A percentile compares a stretch with the other conserved stretches of the same genome.
These are phyloP conservation scores for Apis cerana DNA, from an alignment of 1,140 invertebrate genomes.

Conservation along the genomic window DNA sequence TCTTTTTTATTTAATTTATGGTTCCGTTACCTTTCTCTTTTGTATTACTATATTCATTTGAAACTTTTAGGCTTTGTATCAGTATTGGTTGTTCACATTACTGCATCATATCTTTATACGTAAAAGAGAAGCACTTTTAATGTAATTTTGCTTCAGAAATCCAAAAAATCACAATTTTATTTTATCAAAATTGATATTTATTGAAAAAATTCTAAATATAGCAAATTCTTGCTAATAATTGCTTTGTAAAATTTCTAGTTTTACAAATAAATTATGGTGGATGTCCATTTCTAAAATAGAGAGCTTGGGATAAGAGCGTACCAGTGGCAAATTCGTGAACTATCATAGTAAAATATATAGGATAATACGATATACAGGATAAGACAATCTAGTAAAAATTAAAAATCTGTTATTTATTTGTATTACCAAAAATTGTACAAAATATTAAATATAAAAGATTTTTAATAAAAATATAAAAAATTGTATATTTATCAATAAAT, in stretches of 20 bases:
- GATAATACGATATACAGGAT: background rate
- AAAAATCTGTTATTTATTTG: background rate
- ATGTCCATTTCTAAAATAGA: constrained; percentile 51
- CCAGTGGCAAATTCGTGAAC: constrained; percentile 47
- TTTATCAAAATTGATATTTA: background rate
- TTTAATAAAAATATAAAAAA: background rate
- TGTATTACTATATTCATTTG: background rate
- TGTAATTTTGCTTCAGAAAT: background rate
- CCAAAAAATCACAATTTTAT: background rate
- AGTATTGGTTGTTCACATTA: constrained; percentile 23
- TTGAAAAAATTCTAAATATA: constrained; percentile 9
- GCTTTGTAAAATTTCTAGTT: constrained; percentile 46
- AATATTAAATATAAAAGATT: background rate
- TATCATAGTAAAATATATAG: constrained; percentile 1
- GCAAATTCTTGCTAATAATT: constrained; percentile 16
- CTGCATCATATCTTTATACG: background rate
- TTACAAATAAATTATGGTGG: constrained; percentile 40
- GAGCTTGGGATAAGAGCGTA: constrained; percentile 61
- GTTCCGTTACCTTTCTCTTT: background rate
- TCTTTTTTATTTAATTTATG: background rate
- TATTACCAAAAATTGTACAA: background rate
- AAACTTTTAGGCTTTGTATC: background rate
- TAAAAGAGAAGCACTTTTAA: background rate
- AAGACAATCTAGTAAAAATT: constrained; percentile 1
- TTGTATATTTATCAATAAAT: background rate